phyloP scores from a whole-genome alignment of 2,113 vertebrate genomes.

The Cyanistes caeruleus region DNA sequence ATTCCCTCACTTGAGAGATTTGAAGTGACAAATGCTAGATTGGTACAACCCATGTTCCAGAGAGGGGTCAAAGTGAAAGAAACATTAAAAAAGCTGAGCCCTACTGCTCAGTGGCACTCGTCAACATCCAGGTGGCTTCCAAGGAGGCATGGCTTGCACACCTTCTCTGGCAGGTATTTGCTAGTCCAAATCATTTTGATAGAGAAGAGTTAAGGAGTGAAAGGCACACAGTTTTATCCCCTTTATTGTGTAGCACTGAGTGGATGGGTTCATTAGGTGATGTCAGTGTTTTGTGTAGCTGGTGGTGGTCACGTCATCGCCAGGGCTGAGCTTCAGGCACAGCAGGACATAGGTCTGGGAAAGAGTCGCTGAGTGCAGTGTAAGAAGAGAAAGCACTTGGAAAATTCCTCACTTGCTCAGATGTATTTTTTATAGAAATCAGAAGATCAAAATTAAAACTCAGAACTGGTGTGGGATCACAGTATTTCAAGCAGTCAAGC shows the following conservation, averaged over 20 bases:
- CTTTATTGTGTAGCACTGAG: not conserved
- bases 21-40: not conserved
- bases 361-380: not conserved
- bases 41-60: not conserved
- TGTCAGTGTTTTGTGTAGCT: not conserved
- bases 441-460: not conserved
- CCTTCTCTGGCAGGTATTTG: not conserved
- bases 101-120: rapidly evolving
- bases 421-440: not conserved
- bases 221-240: not conserved
- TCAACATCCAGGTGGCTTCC: not conserved
- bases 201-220: not conserved
- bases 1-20: not conserved
- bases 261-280: not conserved
- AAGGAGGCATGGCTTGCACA: not conserved
- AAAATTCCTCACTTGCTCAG: not conserved
- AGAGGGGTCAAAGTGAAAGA: not conserved
- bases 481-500: not conserved
- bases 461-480: not conserved
- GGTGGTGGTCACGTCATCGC: not conserved
- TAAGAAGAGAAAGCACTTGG: not conserved
- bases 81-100: not conserved
- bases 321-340: not conserved
- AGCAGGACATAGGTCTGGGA: not conserved
- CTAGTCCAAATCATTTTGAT: not conserved